Base-by-base conservation (phyloP, 2,797 vertebrate genomes). In the Bucorvus abyssinicus region DNA sequence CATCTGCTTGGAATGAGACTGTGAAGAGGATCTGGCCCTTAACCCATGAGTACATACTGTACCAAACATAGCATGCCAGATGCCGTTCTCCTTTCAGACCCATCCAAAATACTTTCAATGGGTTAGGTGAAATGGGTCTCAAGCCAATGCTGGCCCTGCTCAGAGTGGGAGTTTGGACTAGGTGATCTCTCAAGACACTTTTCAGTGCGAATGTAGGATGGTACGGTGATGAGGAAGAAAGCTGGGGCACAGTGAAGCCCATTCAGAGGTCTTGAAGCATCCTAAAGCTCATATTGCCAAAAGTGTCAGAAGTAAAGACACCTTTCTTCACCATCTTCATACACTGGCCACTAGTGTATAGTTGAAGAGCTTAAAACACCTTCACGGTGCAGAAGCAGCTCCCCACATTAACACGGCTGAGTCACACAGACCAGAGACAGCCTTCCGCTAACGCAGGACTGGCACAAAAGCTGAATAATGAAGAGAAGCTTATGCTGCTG, bases 391-490 rank as follows among this genome's bases (percentile, higher is more conserved):
- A 44, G 88, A 59, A 71, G 40, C 84, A 68, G 75, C 57, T 82
- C 75, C 64, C 78, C 75, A 50, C 40, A 64, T 60, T 85, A 87
- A 68, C 83, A n/a, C 1, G 17, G 64, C 65, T 93, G 93, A 93
- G 81, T 93, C 86, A 92, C 76, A 17, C n/a, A 64, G 75, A 71
- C 77, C 88, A 87, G 78, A 81, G 81, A 47, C 81, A 77, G 84
- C 67, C 67, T 86, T 73, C 65, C 10, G 2, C 88, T 89, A 89
- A 40, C 2, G 1, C 10, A 3, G 61, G 61, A 29, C 34, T 45
- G 89, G 71, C 90, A 95, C 84, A 95, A 93, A 97, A 84, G 78
- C 90, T 56, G 78, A 93, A 92, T 90, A 95, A 92, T 83, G 93
- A 88, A 63, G 78, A 74, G 78, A 92, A 92, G 78, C 86, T 95